phyloP scores from a whole-genome alignment of 2,888 invertebrate genomes.

The Cosmia trapezina region DNA sequence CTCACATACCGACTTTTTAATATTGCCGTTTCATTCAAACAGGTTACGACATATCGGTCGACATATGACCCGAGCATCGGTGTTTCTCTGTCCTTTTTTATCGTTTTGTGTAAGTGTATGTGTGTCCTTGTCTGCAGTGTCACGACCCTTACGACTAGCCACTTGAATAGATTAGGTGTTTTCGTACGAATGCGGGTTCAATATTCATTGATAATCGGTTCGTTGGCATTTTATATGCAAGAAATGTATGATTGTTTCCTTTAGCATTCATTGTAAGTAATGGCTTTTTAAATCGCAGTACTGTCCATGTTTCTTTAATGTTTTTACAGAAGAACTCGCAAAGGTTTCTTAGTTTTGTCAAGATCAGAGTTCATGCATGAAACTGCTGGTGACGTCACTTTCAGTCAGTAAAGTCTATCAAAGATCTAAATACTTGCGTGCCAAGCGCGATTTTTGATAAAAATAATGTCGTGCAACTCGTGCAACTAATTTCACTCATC shows the following conservation, averaged over 20 bases:
- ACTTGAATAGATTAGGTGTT: conserved; percentile 90
- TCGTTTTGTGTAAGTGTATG: conserved; percentile 73
- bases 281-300: conserved; percentile 18
- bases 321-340: not conserved
- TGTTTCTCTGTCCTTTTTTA: conserved; percentile 79
- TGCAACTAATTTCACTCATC: too few species aligned
- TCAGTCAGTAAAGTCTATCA: not conserved
- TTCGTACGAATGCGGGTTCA: conserved; percentile 86
- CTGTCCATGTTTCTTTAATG: not conserved
- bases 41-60: conserved; percentile 90
- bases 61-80: conserved; percentile 87
- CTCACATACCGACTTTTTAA: conserved; percentile 67
- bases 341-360: not conserved
- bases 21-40: conserved; percentile 82
- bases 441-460: too few species aligned
- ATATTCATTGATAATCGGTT: conserved; percentile 89
- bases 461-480: too few species aligned
- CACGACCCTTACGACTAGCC: conserved; percentile 88
- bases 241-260: conserved; percentile 73
- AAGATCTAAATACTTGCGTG: not conserved
- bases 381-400: not conserved
- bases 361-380: conserved; percentile 8
- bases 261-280: conserved; percentile 53
- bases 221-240: conserved; percentile 87
- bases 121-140: conserved; percentile 82